phyloP scores from a whole-genome alignment of 2,888 invertebrate genomes.

The Amblyteles armatorius region DNA sequence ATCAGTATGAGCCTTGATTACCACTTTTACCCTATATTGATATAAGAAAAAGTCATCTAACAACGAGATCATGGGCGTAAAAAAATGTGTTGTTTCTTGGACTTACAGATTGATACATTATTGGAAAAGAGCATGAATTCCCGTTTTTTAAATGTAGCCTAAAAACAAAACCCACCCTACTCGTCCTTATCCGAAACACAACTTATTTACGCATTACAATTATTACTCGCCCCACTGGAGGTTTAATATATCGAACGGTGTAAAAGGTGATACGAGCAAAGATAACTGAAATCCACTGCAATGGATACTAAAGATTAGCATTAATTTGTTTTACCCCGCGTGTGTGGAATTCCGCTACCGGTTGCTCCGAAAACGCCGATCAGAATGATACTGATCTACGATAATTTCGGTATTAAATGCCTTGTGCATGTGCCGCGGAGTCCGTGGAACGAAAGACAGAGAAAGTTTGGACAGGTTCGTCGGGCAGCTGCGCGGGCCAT shows the following conservation, averaged over 20 bases:
- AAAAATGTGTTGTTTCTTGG: too few relatives aligned
- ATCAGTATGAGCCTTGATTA: too few relatives aligned
- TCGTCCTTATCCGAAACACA: neutral
- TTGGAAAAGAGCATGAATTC: neutral
- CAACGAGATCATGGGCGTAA: too few relatives aligned
- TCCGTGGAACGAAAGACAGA: neutral
- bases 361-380: constrained; percentile 8
- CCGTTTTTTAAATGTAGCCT: neutral
- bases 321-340: neutral
- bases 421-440: neutral
- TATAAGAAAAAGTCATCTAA: too few relatives aligned
- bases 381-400: constrained; percentile 23
- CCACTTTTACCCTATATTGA: too few relatives aligned
- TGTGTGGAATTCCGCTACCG: constrained; percentile 10
- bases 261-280: neutral
- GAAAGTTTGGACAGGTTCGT: constrained; percentile 29
- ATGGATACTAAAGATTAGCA: constrained; percentile 4
- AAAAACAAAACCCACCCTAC: neutral
- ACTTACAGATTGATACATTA: too few relatives aligned
- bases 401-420: constrained; percentile 32
- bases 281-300: neutral
- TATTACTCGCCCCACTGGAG: neutral
- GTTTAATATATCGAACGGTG: neutral
- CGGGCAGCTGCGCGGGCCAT: constrained; percentile 18
- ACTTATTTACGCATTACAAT: neutral